Base-by-base conservation (phyloP, 2,888 invertebrate species). In the Tenthredo scrophulariae region DNA sequence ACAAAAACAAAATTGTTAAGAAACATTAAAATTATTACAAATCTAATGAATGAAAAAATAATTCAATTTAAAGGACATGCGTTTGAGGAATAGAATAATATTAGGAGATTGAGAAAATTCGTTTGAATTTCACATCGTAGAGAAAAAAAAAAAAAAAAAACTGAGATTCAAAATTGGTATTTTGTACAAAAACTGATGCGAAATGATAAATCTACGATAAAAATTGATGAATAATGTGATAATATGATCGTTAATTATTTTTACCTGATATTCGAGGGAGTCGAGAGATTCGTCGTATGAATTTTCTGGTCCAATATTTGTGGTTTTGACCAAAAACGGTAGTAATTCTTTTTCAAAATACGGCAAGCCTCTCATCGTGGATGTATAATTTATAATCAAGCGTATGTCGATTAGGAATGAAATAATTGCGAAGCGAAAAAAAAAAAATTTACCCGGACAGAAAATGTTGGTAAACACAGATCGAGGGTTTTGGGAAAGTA, bases 221-320 rank as follows among this genome's bases (percentile, higher is more conserved):
- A 43, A 74, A 43, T 74, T 43, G n/a, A 22, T 3, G 2, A 50
- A 50, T 50, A 77, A 18, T 13, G 15, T 22, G 29, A 29, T 50
- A 29, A 50, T 33, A 50, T 33, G 9, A 40, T 50, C 0, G 13
- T 29, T 33, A 22, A 29, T 43, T 26, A 40, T 74, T 58, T 84
- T 86, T 87, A 90, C 90, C 89, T 88, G 85, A 85, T 87, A 83
- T 18, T 90, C 88, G 74, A 90, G 87, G 43, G 88, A 88, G 85
- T 90, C 89, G 43, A 85, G 26, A 84, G 83, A 75, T 37, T 50
- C 86, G 29, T 85, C 87, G 15, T 77, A 26, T 9, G 85, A 82
- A 62, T 75, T 86, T 29, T 85, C 86, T 33, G n/a, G 22, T 37
- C 40, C 5, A 22, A n/a, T 80, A 2, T 80, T 80, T 18, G n/a